A percentile compares a stretch with the other conserved stretches of the same genome.
phyloP scores from a whole-genome alignment of 2,888 invertebrate genomes.

The Chironomus riparius region DNA sequence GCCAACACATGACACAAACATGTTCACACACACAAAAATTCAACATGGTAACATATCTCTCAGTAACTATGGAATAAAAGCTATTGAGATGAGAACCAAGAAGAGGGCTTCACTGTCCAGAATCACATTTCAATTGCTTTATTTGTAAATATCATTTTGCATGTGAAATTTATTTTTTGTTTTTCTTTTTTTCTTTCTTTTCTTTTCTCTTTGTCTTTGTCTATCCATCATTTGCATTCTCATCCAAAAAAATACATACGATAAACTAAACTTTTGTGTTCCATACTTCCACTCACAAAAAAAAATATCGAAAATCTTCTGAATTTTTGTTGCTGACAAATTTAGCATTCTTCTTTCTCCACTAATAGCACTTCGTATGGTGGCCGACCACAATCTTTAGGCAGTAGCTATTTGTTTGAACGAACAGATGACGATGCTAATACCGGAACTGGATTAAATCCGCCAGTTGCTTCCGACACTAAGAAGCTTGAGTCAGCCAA shows the following conservation, averaged over 20 bases:
- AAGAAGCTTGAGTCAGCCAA: slow-evolving; percentile 26
- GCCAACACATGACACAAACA: too few species aligned
- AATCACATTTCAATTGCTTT: neutral
- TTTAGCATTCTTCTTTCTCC: slow-evolving; percentile 38
- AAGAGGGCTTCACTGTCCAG: neutral
- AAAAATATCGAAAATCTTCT: neutral
- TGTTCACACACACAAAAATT: too few species aligned
- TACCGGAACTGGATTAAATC: slow-evolving; percentile 33
- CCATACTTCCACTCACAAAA: neutral
- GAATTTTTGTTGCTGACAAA: neutral
- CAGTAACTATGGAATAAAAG: too few species aligned
- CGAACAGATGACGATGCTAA: slow-evolving; percentile 30
- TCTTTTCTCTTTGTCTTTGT: neutral
- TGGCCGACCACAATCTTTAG: slow-evolving; percentile 38
- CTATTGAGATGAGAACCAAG: too few species aligned
- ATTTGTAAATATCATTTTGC: neutral
- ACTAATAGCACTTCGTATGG: slow-evolving; percentile 42
- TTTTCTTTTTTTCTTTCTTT: neutral
- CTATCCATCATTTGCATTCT: neutral
- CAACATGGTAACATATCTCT: too few species aligned
- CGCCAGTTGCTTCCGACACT: slow-evolving; percentile 28
- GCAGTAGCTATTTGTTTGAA: slow-evolving; percentile 40
- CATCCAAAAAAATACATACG: neutral
- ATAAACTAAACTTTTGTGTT: neutral
- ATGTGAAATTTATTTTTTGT: neutral